Base-by-base conservation (phyloP, 2,888 invertebrate genomes). In the Apamea sordens region DNA sequence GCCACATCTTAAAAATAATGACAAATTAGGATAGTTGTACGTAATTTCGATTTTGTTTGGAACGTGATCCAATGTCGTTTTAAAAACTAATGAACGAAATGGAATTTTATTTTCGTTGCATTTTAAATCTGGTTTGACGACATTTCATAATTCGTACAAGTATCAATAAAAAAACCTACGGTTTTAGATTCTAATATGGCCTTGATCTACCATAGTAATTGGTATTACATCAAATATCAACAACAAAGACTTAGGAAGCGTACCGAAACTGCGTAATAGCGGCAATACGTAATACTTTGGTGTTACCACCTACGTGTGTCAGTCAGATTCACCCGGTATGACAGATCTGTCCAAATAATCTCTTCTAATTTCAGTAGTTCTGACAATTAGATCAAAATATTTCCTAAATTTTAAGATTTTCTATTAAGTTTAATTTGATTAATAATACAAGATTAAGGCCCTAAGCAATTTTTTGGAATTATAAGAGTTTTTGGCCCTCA, bases 181-280 rank as follows among this genome's bases (percentile, higher is more conserved):
- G n/a, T 53, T 50, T 44, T 36, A 47, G 21, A 24, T 56, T 63
- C 18, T 32, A 32, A 41, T 44, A n/a, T 47, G 61, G 18, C 74
- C 81, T 81, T 81, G 75, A 56, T 74, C n/a, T 36, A 61, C 50
- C 65, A 18, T 44, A 63, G 28, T 63, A 44, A 75, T 68, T 53
- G 32, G 28, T 63, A 68, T 68, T 65, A 84, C 61, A 73, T 65
- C 44, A 75, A 79, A 73, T 36, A 65, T 65, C 68, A 84, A 75
- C 44, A 63, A 73, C 63, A 72, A 64, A 63, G 64, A 53, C 70
- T 69, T 61, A 15, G 36, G 28, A 61, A 71, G 73, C 53, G 21
- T 74, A 36, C 28, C 24, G 32, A 64, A 79, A 85, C 83, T 83
- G 79, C 85, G 85, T 85, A 86, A 77, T 85, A 86, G n/a, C 67